phyloP scores from a whole-genome alignment of 2,888 invertebrate species.

The Synanthedon tipuliformis region DNA sequence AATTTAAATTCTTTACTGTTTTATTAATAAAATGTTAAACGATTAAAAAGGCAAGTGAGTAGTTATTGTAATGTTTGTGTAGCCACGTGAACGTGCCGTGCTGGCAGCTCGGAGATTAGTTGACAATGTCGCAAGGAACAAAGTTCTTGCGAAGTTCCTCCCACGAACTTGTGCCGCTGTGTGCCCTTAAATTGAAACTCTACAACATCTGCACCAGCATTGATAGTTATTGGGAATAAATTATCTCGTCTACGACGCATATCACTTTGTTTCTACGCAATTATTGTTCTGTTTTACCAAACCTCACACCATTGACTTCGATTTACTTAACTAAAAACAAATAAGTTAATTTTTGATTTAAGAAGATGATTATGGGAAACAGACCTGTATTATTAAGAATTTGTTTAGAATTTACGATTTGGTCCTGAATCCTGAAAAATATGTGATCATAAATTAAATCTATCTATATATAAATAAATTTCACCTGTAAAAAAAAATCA shows the following conservation, averaged over 20 bases:
- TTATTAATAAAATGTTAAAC: too few relatives aligned
- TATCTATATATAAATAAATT: too few relatives aligned
- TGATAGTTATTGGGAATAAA: slow-evolving; percentile 54
- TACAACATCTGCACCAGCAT: slow-evolving; percentile 58
- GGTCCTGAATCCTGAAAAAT: too few relatives aligned
- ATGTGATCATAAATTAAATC: too few relatives aligned
- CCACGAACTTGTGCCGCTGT: slow-evolving; percentile 42
- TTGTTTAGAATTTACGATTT: too few relatives aligned
- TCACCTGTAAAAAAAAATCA: too few relatives aligned
- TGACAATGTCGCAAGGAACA: slow-evolving; percentile 59
- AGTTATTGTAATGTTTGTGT: slow-evolving; percentile 17
- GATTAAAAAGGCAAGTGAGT: neutral
- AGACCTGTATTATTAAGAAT: too few relatives aligned
- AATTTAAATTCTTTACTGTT: too few relatives aligned
- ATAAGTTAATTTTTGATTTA: too few relatives aligned
- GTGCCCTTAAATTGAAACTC: slow-evolving; percentile 66
- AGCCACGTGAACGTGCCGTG: slow-evolving; percentile 16
- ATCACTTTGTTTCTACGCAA: neutral
- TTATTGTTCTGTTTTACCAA: neutral
- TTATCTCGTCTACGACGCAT: slow-evolving; percentile 14
- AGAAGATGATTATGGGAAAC: too few relatives aligned
- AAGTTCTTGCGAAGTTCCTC: slow-evolving; percentile 59
- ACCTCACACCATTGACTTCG: too few relatives aligned
- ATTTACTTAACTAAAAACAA: too few relatives aligned
- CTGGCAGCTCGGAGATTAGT: slow-evolving; percentile 56